These are phyloP conservation scores for Xiphorhynchus elegans DNA, from an alignment of 2,113 vertebrate species.

Conservation along the genomic window DNA sequence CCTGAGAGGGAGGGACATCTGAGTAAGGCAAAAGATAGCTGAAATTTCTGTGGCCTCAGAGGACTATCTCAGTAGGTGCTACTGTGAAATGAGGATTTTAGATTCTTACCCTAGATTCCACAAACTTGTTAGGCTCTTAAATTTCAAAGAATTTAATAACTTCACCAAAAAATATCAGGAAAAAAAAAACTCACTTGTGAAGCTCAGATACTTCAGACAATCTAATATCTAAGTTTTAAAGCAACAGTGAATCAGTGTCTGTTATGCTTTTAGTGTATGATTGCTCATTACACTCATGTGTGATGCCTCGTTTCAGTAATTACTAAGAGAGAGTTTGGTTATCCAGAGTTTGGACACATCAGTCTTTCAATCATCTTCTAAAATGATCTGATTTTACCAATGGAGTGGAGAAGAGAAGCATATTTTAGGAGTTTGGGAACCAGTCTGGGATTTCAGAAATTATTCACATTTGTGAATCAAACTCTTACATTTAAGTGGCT, in stretches of 20 bases:
- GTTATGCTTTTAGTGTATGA: background rate
- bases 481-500: background rate
- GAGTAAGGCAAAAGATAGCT: background rate
- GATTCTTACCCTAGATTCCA: background rate
- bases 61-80: background rate
- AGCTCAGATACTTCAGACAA: background rate
- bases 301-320: background rate
- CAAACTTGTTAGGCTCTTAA: background rate
- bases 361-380: background rate
- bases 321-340: background rate
- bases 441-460: background rate
- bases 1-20: background rate
- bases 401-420: background rate
- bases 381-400: background rate
- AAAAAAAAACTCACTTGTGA: background rate
- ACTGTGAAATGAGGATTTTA: background rate
- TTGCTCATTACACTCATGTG: background rate
- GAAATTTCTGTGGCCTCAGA: background rate
- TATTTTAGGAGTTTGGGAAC: background rate
- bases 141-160: background rate
- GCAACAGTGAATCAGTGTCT: background rate
- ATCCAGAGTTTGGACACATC: background rate
- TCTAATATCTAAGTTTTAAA: background rate
- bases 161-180: background rate
- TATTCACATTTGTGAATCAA: background rate